These are phyloP conservation scores for Steatocranus sp. DNA, from an alignment of 2,797 vertebrate genomes.

Conservation along the genomic window DNA sequence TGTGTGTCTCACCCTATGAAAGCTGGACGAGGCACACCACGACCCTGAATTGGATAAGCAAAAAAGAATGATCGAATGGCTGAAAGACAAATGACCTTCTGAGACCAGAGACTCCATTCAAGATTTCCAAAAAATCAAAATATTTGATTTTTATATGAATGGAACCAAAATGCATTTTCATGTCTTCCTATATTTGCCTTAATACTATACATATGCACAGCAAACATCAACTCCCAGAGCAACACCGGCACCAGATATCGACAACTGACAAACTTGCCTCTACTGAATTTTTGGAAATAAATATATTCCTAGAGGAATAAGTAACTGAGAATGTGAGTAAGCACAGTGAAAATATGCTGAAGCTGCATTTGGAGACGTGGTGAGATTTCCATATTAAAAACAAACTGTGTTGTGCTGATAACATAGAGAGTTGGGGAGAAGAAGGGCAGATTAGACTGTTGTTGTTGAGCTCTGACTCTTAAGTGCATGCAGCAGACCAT, in stretches of 20 bases:
- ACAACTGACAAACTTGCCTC: not conserved
- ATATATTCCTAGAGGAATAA: not conserved
- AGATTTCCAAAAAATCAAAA: not conserved
- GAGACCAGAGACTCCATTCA: not conserved
- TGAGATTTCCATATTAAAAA: not conserved
- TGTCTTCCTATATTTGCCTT: not conserved
- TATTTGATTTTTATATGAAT: not conserved
- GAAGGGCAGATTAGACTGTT: constrained; percentile 2
- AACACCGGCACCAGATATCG: not conserved
- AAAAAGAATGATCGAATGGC: not conserved
- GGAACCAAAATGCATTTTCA: not conserved
- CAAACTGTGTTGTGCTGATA: constrained; percentile 2
- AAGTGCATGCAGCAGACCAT: not conserved
- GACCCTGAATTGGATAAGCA: not conserved
- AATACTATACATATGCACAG: not conserved
- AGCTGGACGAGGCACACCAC: not conserved
- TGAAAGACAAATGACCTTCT: not conserved
- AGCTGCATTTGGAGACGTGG: not conserved
- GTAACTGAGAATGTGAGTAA: not conserved
- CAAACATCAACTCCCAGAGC: not conserved
- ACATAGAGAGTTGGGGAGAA: not conserved
- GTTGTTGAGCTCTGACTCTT: not conserved
- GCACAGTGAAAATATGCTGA: not conserved
- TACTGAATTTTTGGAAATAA: not conserved
- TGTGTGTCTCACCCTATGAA: not conserved